Conservation (phyloP, 2,113 vertebrate genomes). For the Prunella himalayana region DNA sequence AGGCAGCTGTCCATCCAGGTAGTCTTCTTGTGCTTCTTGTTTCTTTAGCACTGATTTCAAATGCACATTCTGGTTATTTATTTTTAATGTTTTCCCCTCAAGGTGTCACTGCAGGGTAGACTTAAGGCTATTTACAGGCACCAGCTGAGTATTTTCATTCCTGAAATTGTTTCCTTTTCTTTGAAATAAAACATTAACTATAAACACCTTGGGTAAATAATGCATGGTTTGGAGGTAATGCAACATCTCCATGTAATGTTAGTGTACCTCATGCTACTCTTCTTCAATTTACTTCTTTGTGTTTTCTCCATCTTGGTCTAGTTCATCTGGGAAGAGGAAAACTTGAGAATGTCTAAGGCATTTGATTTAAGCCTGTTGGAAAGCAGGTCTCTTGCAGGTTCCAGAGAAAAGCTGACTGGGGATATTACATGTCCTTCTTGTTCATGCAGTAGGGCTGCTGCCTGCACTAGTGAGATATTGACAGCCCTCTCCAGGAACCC, state of each 20-base stretch:
- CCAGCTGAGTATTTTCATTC: neutral
- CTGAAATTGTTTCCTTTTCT: neutral
- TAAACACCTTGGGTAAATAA: neutral
- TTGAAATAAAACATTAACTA: neutral
- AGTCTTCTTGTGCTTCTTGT: neutral
- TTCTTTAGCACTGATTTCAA: neutral
- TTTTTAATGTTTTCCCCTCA: constrained; percentile 56
- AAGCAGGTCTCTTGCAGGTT: neutral
- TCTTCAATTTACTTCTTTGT: neutral
- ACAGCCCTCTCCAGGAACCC: neutral
- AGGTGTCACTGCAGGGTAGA: constrained; percentile 64
- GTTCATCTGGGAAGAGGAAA: neutral
- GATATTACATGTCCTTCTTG: neutral
- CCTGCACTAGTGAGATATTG: neutral
- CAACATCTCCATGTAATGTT: neutral
- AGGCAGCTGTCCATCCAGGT: neutral
- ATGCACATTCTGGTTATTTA: neutral
- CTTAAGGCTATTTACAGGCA: neutral
- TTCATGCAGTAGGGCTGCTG: neutral
- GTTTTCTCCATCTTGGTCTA: neutral
- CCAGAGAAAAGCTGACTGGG: neutral
- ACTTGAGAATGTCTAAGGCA: neutral
- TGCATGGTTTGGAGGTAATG: neutral
- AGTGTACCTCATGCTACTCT: neutral
- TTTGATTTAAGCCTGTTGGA: neutral